Percentiles rank a stretch among this genome's conserved stretches.
Evolutionary conservation across 2,797 vertebrate species (phyloP).

Genomic region (Sarcoramphus papa): DNA sequence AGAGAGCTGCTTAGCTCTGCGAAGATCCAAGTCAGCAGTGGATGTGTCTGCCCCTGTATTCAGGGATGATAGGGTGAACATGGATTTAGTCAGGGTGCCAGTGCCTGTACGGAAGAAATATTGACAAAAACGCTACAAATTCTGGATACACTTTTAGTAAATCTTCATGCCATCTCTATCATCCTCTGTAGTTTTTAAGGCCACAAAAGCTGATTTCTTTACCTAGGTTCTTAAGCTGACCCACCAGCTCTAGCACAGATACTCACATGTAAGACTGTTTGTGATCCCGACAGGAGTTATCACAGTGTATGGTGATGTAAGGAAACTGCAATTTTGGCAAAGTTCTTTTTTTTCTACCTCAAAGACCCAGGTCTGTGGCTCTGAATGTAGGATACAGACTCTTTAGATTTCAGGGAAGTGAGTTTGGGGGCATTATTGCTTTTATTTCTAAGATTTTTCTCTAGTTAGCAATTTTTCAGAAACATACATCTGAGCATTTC

Average conservation of each 20-base stretch:
- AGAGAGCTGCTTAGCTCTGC: neutral
- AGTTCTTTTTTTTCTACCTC: neutral
- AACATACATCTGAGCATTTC: neutral
- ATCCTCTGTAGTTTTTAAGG: neutral
- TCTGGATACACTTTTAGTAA: neutral
- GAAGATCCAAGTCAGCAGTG: neutral
- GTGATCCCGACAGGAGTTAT: neutral
- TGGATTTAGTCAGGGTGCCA: neutral
- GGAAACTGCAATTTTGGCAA: neutral
- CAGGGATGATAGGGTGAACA: neutral
- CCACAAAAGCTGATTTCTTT: neutral
- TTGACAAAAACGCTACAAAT: neutral
- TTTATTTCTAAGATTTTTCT: neutral
- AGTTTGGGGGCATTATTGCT: neutral
- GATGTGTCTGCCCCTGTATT: neutral
- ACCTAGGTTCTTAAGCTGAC: neutral
- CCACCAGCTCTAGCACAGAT: neutral
- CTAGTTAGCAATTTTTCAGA: neutral
- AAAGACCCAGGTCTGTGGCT: neutral
- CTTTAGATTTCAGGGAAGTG: neutral
- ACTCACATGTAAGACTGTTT: no score
- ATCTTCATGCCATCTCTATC: neutral
- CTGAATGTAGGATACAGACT: neutral
- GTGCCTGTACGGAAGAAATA: neutral
- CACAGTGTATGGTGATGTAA: neutral